Base-by-base conservation (phyloP, 1,140 invertebrate species). In the Panonychus citri region DNA sequence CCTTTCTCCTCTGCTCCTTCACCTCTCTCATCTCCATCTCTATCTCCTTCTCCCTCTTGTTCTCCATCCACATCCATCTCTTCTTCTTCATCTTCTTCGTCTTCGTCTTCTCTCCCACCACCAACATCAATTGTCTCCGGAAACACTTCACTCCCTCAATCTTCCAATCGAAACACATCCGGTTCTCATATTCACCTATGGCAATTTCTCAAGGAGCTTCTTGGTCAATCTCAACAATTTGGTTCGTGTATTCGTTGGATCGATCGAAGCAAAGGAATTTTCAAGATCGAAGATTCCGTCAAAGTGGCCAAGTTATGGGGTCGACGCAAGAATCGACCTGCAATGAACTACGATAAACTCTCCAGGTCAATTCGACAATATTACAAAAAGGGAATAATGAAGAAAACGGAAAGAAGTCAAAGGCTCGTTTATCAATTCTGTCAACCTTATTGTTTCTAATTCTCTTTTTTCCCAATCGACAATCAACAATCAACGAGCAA, bases 321-420 rank as follows among this genome's bases (percentile, higher is more conserved):
- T 39, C 81, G 85, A 60, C 75, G 93, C 46, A 99, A 98, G 70
- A 98, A 98, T 72, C 75, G 93, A 15, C 90, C 93, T 0, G 89
- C 90, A 3, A 98, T 98, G 93, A 98, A 99, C 73, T 98, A 98
- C 72, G 94, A 99, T 74, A 99, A 99, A 68, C 72, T 98, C 34
- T 94, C 88, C 56, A 79, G 94, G 46, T 95, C 90, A 60, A 94
- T 99, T 62, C 75, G 94, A 19, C 94, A 99, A 70, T 99, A 99
- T 73, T 98, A 99, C 77, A 96, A 97, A 71, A 98, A 98, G 70
- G 90, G 64, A 30, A 98, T 99, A 70, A 98, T 99, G 86, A 94
- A 94, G 75, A 99, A 99, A 70, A 97, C 94, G 3, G 88, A 94
- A 66, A 76, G 93, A 40, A 93, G 89, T 57, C 94, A 98, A 72